Evolutionary conservation across 2,113 vertebrate species (phyloP).

Genomic region (Stercorarius parasiticus): DNA sequence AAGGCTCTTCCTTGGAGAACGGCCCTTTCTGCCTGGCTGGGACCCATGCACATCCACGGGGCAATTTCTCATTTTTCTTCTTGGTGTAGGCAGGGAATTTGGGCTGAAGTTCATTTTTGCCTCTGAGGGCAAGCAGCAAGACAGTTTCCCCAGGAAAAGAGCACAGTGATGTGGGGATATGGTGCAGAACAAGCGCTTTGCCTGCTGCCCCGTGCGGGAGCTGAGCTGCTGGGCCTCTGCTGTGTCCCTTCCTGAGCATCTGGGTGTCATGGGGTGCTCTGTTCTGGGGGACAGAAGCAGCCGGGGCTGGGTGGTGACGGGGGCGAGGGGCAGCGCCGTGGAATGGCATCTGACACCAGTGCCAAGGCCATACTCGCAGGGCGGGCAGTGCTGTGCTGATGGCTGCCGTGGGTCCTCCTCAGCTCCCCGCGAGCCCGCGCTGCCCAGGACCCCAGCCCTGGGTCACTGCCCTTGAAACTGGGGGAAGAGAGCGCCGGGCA

Average conservation of each 20-base stretch:
- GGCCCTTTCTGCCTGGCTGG: background rate
- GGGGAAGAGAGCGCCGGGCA: no score
- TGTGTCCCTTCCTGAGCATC: background rate
- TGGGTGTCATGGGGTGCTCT: background rate
- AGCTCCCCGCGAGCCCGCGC: no score
- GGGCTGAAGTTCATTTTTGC: background rate
- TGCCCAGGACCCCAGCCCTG: no score
- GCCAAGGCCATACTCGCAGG: no score
- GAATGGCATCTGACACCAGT: no score
- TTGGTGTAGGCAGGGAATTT: background rate
- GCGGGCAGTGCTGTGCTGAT: no score
- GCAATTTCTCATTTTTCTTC: background rate
- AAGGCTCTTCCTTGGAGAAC: background rate
- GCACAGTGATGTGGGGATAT: accelerated
- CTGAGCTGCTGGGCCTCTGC: background rate
- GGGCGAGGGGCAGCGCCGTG: background rate
- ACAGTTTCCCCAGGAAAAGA: background rate
- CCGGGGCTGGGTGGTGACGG: background rate
- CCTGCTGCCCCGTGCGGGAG: accelerated
- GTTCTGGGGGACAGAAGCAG: background rate
- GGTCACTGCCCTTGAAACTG: no score
- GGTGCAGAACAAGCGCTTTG: background rate
- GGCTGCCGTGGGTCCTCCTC: no score
- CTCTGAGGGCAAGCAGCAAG: background rate
- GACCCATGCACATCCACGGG: background rate